phyloP scores from a whole-genome alignment of 2,113 vertebrate genomes.

The Halcyon malimbica region DNA sequence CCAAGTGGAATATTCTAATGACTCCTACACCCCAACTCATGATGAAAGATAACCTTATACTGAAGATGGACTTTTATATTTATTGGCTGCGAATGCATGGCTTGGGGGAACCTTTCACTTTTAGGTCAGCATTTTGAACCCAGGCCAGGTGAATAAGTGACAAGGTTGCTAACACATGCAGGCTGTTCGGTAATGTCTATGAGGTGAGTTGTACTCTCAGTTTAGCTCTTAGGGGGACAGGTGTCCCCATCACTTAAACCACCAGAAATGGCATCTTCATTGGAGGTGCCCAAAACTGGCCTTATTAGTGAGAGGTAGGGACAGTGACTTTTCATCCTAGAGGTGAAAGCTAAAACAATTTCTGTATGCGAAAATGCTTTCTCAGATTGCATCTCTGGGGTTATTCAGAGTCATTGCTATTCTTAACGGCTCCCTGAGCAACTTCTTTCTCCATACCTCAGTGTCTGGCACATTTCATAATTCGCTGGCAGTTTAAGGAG shows the following conservation, averaged over 20 bases:
- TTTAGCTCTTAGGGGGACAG: constrained; percentile 29
- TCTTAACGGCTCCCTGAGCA: neutral
- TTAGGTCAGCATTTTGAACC: constrained; percentile 58
- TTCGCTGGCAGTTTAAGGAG: neutral
- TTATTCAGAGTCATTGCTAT: constrained; percentile 46
- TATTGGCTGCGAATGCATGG: neutral
- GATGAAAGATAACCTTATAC: constrained; percentile 34
- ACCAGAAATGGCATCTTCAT: constrained; percentile 48
- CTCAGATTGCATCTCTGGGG: constrained; percentile 44
- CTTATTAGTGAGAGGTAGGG: constrained; percentile 31
- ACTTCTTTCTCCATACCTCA: neutral
- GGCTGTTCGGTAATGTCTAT: constrained; percentile 35
- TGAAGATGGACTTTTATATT: constrained; percentile 17
- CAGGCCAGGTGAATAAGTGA: constrained; percentile 41
- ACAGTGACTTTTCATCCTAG: constrained; percentile 47
- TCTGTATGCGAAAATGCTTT: constrained; percentile 17
- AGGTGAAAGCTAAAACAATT: constrained; percentile 52
- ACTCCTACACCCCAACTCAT: neutral
- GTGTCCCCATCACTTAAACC: constrained; percentile 51
- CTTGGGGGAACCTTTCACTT: constrained; percentile 36
- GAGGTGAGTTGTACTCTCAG: constrained; percentile 50
- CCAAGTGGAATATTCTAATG: neutral
- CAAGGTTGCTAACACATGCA: constrained; percentile 54
- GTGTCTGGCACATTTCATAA: neutral
- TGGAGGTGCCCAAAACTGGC: constrained; percentile 37